Conservation (phyloP, 1,140 invertebrate species). For the Sipha flava region DNA sequence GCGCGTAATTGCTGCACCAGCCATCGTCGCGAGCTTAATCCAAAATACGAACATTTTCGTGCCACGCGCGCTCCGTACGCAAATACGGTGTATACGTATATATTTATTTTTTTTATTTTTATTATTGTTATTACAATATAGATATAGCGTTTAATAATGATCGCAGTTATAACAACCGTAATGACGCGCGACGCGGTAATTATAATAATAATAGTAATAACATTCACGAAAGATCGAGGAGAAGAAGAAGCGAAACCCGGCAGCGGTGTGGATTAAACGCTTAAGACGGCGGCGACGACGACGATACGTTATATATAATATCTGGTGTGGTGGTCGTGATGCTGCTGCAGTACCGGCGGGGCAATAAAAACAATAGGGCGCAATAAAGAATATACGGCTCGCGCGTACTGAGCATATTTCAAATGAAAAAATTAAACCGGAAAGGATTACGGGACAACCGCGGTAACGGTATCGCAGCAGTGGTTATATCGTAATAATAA, state of each 20-base stretch:
- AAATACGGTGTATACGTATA: too few relatives aligned
- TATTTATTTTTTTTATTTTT: too few relatives aligned
- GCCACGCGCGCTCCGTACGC: too few relatives aligned
- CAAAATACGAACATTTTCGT: too few relatives aligned
- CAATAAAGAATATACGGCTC: slow-evolving; percentile 11
- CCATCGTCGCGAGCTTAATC: too few relatives aligned
- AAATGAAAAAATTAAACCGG: background rate
- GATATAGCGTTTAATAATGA: background rate
- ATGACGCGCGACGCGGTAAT: background rate
- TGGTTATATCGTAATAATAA: background rate
- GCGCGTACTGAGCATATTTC: background rate
- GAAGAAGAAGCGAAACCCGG: background rate
- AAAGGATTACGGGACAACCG: slow-evolving; percentile 2
- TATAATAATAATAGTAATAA: background rate
- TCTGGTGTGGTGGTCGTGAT: background rate
- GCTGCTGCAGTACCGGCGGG: too few relatives aligned
- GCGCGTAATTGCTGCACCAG: too few relatives aligned
- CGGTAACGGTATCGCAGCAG: background rate
- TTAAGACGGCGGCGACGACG: background rate
- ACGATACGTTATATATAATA: background rate
- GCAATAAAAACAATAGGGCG: slow-evolving; percentile 30
- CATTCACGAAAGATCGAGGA: background rate
- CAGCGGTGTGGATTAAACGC: background rate
- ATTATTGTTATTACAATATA: too few relatives aligned
- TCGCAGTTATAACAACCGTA: background rate